phyloP scores from a whole-genome alignment of 53 echinoderm and acorn worm genomes.

The Apostichopus leukothele region DNA sequence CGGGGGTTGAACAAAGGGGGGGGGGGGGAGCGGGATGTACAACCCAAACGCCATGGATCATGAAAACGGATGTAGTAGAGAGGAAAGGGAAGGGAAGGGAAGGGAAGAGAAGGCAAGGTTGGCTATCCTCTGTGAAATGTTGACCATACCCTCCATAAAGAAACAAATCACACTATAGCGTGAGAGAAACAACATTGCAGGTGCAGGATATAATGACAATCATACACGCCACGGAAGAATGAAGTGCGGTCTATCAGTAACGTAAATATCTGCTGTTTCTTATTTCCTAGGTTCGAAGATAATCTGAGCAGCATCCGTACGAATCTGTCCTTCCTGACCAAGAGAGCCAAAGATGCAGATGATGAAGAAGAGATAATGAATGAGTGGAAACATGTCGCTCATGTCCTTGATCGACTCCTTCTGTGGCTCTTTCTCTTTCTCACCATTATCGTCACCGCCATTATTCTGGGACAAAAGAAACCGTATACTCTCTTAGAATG shows the following conservation, averaged over 20 bases:
- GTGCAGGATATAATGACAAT: no score
- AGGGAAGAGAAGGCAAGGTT: no score
- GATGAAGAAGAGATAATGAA: slow-evolving; percentile 61
- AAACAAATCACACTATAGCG: no score
- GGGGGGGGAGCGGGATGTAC: no score
- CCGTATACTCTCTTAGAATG: slow-evolving; percentile 45
- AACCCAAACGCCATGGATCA: no score
- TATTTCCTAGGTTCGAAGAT: slow-evolving; percentile 50
- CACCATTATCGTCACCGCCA: slow-evolving; percentile 50
- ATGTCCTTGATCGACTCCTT: slow-evolving; percentile 72
- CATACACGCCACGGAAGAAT: no score
- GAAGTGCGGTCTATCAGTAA: not conserved
- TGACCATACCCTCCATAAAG: no score
- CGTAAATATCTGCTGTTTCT: not conserved
- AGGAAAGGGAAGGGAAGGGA: no score
- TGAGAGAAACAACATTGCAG: no score
- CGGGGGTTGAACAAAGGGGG: no score
- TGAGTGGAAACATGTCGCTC: slow-evolving; percentile 74
- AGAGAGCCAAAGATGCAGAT: slow-evolving; percentile 59
- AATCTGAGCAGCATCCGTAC: slow-evolving; percentile 46
- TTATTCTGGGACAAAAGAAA: slow-evolving; percentile 64
- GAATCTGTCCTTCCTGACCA: slow-evolving; percentile 56
- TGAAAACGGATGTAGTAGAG: no score
- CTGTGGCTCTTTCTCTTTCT: slow-evolving; percentile 56
- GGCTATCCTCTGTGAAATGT: no score